Base-by-base conservation (phyloP, 2,888 invertebrate species). In the Nemotelus nigrinus region DNA sequence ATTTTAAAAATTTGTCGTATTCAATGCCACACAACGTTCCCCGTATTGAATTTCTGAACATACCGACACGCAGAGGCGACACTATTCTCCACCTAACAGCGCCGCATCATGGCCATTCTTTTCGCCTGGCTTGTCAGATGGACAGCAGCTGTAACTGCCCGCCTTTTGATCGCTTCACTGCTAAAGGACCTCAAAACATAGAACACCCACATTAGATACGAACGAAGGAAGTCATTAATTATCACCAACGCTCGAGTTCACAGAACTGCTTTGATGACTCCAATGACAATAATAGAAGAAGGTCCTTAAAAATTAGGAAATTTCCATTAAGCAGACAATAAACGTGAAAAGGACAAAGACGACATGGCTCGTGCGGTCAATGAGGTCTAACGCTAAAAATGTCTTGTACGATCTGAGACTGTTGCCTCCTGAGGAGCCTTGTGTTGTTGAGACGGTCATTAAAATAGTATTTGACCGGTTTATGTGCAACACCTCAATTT, bases 211-310 rank as follows among this genome's bases (percentile, higher is more conserved):
- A 74, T 74, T 74, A 60, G 74, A 25, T 41, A 48, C 43, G 74
- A 63, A 10, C 63, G 48, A 50, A 74, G 74, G 74, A 74, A 74
- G 74, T 74, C 74, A 74, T 74, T 74, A 74, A 74, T 74, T 60
- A 74, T 74, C 74, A 25, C 48, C 50, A 60, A 63, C 63, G 63
- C 60, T 48, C 39, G 60, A 74, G 25, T 74, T 74, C 74, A 74
- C 3, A 74, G 74, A 74, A 74, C 41, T 5, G 25, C n/a, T 41
- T 41, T 45, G 60, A 53, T 44, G 4, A 70, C 53, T 70, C 55
- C 55, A 70, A 55, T 70, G 53, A 53, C 10, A 39, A 53, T n/a
- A 53, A 43, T 70, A 55, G 25, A 8, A 41, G 60, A 74, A 44
- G 60, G 63, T 47, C 41, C 48, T 63, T 44, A 60, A 60, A 74